Base-by-base conservation (phyloP, 2,113 vertebrate species). In the Spilogale gracilis region DNA sequence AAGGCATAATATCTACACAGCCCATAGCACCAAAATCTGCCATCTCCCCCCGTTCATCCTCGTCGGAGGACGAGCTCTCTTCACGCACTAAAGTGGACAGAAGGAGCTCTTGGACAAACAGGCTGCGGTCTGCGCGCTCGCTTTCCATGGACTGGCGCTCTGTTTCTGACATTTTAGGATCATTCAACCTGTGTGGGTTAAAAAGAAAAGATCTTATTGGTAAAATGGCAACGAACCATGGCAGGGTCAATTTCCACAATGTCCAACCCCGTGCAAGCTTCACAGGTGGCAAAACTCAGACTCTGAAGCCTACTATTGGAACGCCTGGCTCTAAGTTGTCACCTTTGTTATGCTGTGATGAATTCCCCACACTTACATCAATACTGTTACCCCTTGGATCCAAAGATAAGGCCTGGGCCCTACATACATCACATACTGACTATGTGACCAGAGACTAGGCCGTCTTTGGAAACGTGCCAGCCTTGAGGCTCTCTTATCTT, bases 1-100 rank as follows among this genome's bases (percentile, higher is more conserved):
- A 99, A 99, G 99, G 99, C 99, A 99, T 99, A 99, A 99, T 99
- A 99, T 99, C 99, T 99, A 99, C 99, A 99, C 99, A 99, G 99
- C 99, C 99, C 99, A 99, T 99, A 99, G 99, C 99, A 98, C 99
- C 99, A 98, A 99, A 99, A 99, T 99, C 99, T 58, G 99, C 99
- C 98, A 99, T 99, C 98, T 99, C 99, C 96, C 99, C 99, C 92
- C 99, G 99, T 48, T 99, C 99, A 32, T 99, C 99, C 99, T 99
- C 99, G 78, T 99, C 99, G 14, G 99, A 99, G 95, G 99, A 99
- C 21, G 99, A 99, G 98, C 99, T 99, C 99, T 99, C 99, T 97
- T 99, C 99, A 9, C 98, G 99, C 99, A 99, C 99, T 97, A 99
- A 98, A 50, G 99, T 99, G 95, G 99, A 99, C 98, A 99, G 98